Percentiles rank a stretch among this genome's conserved stretches.
Conservation (phyloP, 92 coral and sea anemone genomes). For the Siderastrea siderea region DNA sequence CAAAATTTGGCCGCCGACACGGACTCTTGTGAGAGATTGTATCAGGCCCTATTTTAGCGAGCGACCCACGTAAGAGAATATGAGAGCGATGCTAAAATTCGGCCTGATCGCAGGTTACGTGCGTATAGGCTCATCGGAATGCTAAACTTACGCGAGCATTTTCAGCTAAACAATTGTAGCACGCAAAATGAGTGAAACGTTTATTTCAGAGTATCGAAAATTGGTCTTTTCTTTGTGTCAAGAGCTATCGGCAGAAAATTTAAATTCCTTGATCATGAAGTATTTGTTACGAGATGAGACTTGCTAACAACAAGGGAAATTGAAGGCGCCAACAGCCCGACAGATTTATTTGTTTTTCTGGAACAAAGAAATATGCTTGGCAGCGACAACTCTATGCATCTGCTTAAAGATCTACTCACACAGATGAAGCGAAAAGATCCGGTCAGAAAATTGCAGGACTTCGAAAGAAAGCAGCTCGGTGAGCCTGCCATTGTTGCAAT, state of each 20-base stretch:
- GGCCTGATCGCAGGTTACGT: no score
- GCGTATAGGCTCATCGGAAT: neutral
- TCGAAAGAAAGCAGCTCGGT: neutral
- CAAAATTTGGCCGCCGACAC: no score
- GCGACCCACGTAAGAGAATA: no score
- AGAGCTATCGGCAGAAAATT: slow-evolving; percentile 17
- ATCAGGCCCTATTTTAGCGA: no score
- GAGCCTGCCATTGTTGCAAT: neutral
- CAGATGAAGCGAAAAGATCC: slow-evolving; percentile 38
- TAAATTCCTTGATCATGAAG: slow-evolving; percentile 3
- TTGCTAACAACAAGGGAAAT: neutral
- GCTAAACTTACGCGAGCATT: neutral
- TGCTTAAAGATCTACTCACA: slow-evolving; percentile 18
- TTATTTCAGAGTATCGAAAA: slow-evolving; percentile 22
- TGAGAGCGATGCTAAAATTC: no score
- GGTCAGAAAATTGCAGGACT: neutral
- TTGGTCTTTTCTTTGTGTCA: slow-evolving; percentile 22
- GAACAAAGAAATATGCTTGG: slow-evolving; percentile 20
- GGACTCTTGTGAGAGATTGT: no score
- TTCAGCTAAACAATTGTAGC: neutral
- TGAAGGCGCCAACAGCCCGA: neutral
- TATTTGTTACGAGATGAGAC: slow-evolving; percentile 32
- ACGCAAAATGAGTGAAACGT: neutral
- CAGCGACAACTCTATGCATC: neutral
- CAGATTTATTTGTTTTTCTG: slow-evolving; percentile 2